A percentile compares a stretch with the other conserved stretches of the same genome.
These are phyloP conservation scores for Hapalemur alaotrensis DNA, from an alignment of 2,797 vertebrate genomes.

Conservation along the genomic window DNA sequence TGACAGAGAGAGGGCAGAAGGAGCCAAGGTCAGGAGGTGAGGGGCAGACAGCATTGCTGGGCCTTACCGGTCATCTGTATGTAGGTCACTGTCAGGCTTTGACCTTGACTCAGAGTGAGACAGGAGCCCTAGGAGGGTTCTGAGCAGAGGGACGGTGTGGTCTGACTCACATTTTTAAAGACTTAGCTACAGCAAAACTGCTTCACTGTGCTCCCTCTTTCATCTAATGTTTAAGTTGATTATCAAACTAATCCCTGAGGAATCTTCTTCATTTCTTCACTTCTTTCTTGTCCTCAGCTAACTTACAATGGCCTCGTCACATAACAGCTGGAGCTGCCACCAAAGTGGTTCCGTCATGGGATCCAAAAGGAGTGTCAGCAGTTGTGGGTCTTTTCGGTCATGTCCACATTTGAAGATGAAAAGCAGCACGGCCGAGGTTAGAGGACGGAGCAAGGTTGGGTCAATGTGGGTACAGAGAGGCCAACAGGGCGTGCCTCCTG, in stretches of 20 bases:
- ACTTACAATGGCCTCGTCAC: neutral
- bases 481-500: neutral
- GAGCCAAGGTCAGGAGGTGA: neutral
- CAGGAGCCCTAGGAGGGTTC: neutral
- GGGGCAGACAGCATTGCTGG: neutral
- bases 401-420: neutral
- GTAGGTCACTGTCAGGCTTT: neutral
- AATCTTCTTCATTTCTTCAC: neutral
- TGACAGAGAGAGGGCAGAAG: neutral
- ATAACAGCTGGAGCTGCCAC: neutral
- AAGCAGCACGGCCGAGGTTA: neutral
- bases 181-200: neutral
- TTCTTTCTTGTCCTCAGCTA: neutral
- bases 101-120: neutral
- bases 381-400: neutral
- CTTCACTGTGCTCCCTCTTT: neutral
- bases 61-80: neutral
- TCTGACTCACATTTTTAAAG: neutral
- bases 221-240: neutral
- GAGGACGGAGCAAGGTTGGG: neutral
- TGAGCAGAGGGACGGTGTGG: neutral
- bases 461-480: neutral
- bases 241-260: neutral
- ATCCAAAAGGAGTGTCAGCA: neutral
- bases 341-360: accelerated